Conservation (phyloP, 2,888 invertebrate species). For the Odontocolon sp. region DNA sequence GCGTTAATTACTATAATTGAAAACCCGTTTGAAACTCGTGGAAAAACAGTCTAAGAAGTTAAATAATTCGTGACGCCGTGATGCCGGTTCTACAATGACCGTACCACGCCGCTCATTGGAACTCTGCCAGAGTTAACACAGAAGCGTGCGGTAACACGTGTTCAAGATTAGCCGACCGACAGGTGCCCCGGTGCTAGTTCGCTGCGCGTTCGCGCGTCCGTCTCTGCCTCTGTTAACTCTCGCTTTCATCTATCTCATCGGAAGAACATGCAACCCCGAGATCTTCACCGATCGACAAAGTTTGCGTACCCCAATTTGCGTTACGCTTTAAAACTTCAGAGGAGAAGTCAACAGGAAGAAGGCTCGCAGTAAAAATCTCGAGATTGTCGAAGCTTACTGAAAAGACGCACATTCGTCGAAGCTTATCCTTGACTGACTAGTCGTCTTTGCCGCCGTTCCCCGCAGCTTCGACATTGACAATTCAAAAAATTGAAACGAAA, state of each 20-base stretch:
- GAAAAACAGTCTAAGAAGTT: slow-evolving; percentile 35
- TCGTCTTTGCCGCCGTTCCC: slow-evolving; percentile 14
- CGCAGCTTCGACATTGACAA: neutral
- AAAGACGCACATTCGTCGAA: slow-evolving; percentile 30
- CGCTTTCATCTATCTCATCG: neutral
- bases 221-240: slow-evolving; percentile 22
- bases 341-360: neutral
- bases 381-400: slow-evolving; percentile 50
- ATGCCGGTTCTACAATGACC: slow-evolving; percentile 39
- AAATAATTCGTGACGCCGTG: slow-evolving; percentile 47
- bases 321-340: slow-evolving; percentile 42
- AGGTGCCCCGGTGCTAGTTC: slow-evolving; percentile 73
- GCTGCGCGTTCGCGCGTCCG: slow-evolving; percentile 22
- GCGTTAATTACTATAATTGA: slow-evolving; percentile 5
- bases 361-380: slow-evolving; percentile 39
- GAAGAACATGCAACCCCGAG: slow-evolving; percentile 24
- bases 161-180: slow-evolving; percentile 79
- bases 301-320: slow-evolving; percentile 49
- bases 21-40: neutral
- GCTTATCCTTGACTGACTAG: slow-evolving; percentile 31
- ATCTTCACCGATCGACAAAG: slow-evolving; percentile 32
- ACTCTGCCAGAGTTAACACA: slow-evolving; percentile 66
- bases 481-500: neutral
- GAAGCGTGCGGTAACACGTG: slow-evolving; percentile 76
- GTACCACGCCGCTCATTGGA: slow-evolving; percentile 45